Percentiles rank a stretch among this genome's conserved stretches.
Evolutionary conservation across 2,113 vertebrate species (phyloP).

Genomic region (Corythornis vintsioides): DNA sequence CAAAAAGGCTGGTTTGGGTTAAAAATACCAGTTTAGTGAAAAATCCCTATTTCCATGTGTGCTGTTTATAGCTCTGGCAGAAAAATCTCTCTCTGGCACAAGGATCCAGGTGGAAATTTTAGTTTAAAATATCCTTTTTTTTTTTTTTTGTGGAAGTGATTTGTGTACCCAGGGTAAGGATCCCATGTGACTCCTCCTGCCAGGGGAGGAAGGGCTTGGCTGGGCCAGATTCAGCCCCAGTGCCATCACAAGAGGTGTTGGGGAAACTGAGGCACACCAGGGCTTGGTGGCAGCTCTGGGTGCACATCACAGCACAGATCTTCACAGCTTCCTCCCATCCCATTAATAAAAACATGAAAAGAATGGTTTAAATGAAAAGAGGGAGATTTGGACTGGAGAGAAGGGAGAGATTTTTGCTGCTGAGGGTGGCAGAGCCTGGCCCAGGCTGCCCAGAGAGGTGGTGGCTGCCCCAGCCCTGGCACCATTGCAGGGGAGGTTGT

Average conservation of each 20-base stretch:
- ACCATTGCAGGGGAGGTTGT: too few relatives aligned
- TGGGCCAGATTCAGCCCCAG: fast-evolving
- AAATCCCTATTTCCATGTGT: fast-evolving
- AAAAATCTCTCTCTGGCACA: neutral
- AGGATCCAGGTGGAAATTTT: neutral
- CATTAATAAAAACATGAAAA: neutral
- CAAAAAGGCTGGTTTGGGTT: neutral
- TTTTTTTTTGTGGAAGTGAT: neutral
- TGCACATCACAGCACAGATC: neutral
- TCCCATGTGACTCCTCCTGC: neutral
- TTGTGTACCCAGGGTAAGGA: neutral
- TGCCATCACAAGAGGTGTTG: fast-evolving
- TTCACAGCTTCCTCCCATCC: neutral
- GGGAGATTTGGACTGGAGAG: too few relatives aligned
- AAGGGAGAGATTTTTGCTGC: too few relatives aligned
- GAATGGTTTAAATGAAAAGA: neutral
- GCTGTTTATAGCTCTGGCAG: neutral
- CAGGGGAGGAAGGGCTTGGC: neutral
- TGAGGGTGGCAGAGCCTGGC: too few relatives aligned
- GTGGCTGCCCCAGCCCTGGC: too few relatives aligned
- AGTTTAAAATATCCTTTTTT: neutral
- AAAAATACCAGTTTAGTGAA: neutral
- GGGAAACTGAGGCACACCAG: neutral
- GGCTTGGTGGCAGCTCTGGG: neutral
- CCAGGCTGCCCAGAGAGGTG: too few relatives aligned